Percentiles rank a stretch among this genome's conserved stretches.
Evolutionary conservation across 1,140 invertebrate genomes (phyloP).

Genomic region (Drosophila asahinai): DNA sequence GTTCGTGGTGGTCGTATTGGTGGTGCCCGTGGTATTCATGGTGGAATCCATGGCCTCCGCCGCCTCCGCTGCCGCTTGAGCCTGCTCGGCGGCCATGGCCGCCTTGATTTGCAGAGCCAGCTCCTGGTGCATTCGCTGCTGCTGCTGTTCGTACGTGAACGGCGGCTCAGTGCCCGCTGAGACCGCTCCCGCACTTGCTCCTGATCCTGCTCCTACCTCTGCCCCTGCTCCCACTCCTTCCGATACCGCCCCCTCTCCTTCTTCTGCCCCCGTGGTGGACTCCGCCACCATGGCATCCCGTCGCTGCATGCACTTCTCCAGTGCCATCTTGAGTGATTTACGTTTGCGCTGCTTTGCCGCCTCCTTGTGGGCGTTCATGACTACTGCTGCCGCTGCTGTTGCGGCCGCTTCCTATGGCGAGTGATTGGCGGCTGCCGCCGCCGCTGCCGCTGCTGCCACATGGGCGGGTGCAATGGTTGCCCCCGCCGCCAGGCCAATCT

Average conservation of each 20-base stretch:
- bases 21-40: constrained; percentile 53
- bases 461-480: constrained; percentile 84
- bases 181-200: constrained; percentile 4
- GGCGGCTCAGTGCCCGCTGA: constrained; percentile 36
- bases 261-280: constrained; percentile 14
- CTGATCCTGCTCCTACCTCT: constrained; percentile 8
- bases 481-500: constrained; percentile 88
- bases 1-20: constrained; percentile 15
- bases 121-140: constrained; percentile 59
- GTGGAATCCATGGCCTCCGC: constrained; percentile 62
- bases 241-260: constrained; percentile 4
- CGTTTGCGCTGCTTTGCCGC: constrained; percentile 83
- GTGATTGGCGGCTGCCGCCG: constrained; percentile 85
- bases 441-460: constrained; percentile 81
- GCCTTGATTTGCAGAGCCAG: constrained; percentile 63
- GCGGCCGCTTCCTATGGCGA: constrained; percentile 86
- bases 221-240: constrained; percentile 26
- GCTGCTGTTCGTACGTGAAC: constrained; percentile 63
- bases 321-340: constrained; percentile 85
- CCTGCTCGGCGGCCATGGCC: constrained; percentile 72
- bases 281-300: constrained; percentile 72
- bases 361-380: constrained; percentile 82
- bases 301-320: constrained; percentile 84
- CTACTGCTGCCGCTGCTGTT: constrained; percentile 85
- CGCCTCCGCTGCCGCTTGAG: constrained; percentile 41